These are phyloP conservation scores for Pinctada fucata DNA, from an alignment of 2,888 invertebrate genomes.

Conservation along the genomic window DNA sequence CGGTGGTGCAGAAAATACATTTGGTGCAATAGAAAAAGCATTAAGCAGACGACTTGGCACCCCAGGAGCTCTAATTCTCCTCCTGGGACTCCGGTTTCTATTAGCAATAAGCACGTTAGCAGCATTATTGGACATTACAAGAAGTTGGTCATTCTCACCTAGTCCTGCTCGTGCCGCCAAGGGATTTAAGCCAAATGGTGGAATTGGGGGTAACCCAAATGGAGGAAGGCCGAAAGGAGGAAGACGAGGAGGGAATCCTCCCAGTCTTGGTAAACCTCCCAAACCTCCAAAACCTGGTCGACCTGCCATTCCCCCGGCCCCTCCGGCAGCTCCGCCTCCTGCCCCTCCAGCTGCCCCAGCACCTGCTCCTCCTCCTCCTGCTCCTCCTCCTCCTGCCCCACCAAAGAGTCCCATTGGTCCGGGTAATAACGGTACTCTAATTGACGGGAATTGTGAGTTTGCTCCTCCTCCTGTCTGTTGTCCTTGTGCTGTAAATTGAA, in stretches of 20 bases:
- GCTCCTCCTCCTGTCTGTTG: too few relatives aligned
- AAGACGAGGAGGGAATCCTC: neutral
- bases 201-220: neutral
- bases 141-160: constrained; percentile 28
- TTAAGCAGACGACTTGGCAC: constrained; percentile 27
- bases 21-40: constrained; percentile 28
- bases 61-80: constrained; percentile 18
- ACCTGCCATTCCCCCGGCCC: neutral
- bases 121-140: constrained; percentile 28
- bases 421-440: too few relatives aligned
- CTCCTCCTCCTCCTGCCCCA: neutral
- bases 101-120: constrained; percentile 29
- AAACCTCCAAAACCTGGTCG: neutral
- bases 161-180: neutral
- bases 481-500: too few relatives aligned
- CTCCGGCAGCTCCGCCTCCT: neutral
- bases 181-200: neutral
- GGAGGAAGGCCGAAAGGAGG: neutral
- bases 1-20: constrained; percentile 20
- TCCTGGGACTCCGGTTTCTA: constrained; percentile 23
- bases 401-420: too few relatives aligned
- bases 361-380: neutral
- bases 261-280: neutral
- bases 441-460: too few relatives aligned
- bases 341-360: neutral